Conservation (phyloP, 2,113 vertebrate species). For the Struthidea cinerea region DNA sequence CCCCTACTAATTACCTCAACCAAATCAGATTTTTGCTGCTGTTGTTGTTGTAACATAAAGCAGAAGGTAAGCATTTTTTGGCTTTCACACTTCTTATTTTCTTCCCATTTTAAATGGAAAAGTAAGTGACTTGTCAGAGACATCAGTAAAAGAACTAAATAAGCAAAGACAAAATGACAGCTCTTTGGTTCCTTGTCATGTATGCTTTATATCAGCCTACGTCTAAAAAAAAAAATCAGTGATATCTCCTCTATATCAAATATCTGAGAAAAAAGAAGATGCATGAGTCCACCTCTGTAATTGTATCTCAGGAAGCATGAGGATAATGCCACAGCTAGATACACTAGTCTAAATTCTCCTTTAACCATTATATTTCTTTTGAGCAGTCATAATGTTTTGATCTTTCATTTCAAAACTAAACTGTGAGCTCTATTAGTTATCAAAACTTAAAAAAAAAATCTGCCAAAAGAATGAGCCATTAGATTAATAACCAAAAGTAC, state of each 20-base stretch:
- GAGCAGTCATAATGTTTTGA: not conserved
- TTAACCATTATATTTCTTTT: not conserved
- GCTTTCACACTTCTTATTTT: not conserved
- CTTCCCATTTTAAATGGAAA: not conserved
- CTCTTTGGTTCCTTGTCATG: not conserved
- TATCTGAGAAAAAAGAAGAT: not conserved
- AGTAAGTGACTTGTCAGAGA: not conserved
- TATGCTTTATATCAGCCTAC: not conserved
- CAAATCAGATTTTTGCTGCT: not conserved
- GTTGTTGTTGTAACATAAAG: not conserved
- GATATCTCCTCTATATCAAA: not conserved
- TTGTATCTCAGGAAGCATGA: not conserved
- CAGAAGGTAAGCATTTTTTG: not conserved
- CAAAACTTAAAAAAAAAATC: not conserved
- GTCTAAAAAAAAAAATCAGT: not conserved
- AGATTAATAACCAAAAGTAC: not conserved
- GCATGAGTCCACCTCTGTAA: not conserved
- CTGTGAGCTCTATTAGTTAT: not conserved
- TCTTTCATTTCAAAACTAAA: not conserved
- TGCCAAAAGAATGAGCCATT: not conserved
- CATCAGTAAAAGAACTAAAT: not conserved
- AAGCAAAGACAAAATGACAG: not conserved
- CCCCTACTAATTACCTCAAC: not conserved
- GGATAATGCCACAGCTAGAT: not conserved
- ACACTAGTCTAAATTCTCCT: not conserved